Evolutionary conservation across 2,113 vertebrate species (phyloP), one percentile per base, ranked within the genome.

Genomic region (Actinemys pallida): DNA sequence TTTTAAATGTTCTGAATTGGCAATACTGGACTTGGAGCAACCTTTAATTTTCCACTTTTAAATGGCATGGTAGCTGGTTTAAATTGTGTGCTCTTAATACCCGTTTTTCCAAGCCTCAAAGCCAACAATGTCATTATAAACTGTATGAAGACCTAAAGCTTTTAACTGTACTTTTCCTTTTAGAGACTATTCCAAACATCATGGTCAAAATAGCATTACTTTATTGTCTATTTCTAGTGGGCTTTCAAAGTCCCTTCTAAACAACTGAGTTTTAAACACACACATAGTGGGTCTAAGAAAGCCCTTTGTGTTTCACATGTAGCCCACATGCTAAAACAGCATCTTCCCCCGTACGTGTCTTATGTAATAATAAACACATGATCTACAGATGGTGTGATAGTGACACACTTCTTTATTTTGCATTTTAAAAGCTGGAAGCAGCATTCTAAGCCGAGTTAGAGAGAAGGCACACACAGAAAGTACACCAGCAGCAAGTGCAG

Each of bases 381-480:
- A 76, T 22, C 19, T 83, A 76, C 19, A 12, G 6, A 4, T 3
- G 16, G 42, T 19, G 25, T 79, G 22, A 42, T 83, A 76, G 5
- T 81, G 78, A 78, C 42, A 13, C 17, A 65, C 47, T 22, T 3
- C 49, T 47, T 89, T 25, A 29, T 81, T 86, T 91, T 56, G 49
- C 82, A 14, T 89, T 89, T 89, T 81, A 90, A 49, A 75, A 80
- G 65, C 85, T 53, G 87, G 89, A 89, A 87, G 59, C n/a, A 82
- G 31, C 42, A 50, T 72, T 42, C 53, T 47, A 89, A 91, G 52
- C 59, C 93, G 62, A 81, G 56, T 50, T 10, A 87, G 78, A 86
- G 95, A 69, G 25, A 72, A 90, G 85, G 22, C 35, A 52, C 20
- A 83, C 90, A 24, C 81, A 95, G 78, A 93, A 97, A 94, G 72